These are phyloP conservation scores for Intellagama lesueurii DNA, from an alignment of 2,797 vertebrate species.

Conservation along the genomic window DNA sequence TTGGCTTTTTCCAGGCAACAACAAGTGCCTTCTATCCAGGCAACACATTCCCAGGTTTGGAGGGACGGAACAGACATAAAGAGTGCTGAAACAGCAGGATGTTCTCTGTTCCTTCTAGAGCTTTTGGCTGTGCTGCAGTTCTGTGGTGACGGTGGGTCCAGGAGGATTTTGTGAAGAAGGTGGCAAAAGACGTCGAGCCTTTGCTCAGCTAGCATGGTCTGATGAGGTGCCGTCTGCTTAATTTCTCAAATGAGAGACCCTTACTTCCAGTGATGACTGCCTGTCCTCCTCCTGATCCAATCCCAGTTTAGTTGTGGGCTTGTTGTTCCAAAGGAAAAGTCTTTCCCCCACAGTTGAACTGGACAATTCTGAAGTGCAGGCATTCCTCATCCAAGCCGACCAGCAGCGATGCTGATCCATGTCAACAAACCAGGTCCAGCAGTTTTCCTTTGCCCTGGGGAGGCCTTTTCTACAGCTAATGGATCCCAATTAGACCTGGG, in stretches of 20 bases:
- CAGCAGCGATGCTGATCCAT: not conserved
- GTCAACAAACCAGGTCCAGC: not conserved
- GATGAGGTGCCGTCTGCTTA: not conserved
- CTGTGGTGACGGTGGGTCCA: not conserved
- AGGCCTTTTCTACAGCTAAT: not conserved
- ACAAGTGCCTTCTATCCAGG: not conserved
- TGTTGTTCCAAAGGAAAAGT: not conserved
- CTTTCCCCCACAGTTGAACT: not conserved
- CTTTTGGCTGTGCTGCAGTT: not conserved
- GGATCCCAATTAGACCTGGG: not conserved
- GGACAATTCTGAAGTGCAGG: not conserved
- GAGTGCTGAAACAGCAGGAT: not conserved
- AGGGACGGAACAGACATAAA: not conserved
- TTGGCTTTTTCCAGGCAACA: rapidly evolving
- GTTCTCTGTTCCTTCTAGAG: not conserved
- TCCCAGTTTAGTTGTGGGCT: not conserved
- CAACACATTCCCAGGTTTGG: not conserved
- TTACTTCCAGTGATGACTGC: not conserved
- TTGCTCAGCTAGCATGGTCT: not conserved
- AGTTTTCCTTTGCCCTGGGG: not conserved
- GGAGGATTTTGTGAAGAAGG: not conserved
- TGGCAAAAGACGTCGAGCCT: not conserved
- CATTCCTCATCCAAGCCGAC: not conserved
- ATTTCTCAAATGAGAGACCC: not conserved
- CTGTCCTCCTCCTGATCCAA: not conserved